A percentile compares a stretch with the other conserved stretches of the same genome.
Evolutionary conservation across 2,797 vertebrate genomes (phyloP).

Genomic region (Sus cebifrons): DNA sequence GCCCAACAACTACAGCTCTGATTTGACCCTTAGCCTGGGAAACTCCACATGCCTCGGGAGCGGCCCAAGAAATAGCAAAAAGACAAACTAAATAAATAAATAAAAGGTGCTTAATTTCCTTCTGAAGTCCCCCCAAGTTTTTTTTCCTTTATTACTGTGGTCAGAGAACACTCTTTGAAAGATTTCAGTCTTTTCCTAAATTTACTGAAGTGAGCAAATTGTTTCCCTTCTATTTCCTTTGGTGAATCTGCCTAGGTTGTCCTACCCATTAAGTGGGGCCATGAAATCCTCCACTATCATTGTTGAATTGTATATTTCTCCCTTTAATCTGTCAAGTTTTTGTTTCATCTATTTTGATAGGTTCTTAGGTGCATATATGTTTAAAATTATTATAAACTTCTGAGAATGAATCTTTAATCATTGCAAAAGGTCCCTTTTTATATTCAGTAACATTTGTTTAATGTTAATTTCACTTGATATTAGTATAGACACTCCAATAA

Average conservation of each 20-base stretch:
- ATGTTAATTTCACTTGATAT: slow-evolving; percentile 29
- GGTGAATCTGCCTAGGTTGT: background rate
- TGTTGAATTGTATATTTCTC: background rate
- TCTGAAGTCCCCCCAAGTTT: background rate
- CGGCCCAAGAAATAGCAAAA: no score
- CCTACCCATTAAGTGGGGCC: background rate
- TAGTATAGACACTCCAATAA: background rate
- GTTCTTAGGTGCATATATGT: background rate
- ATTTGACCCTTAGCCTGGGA: no score
- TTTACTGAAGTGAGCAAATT: background rate
- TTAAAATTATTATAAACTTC: slow-evolving; percentile 10
- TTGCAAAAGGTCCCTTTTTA: background rate
- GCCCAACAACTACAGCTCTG: no score
- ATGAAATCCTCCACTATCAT: slow-evolving; percentile 1
- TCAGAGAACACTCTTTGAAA: slow-evolving; percentile 44
- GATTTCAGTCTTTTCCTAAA: slow-evolving; percentile 29
- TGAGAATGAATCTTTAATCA: background rate
- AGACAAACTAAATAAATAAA: no score
- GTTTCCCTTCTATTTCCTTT: background rate
- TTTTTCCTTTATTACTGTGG: background rate
- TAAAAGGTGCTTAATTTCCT: slow-evolving; percentile 23
- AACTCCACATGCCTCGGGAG: no score
- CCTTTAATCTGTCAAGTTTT: background rate
- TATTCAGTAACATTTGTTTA: slow-evolving; percentile 3
- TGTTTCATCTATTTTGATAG: slow-evolving; percentile 13